Evolutionary conservation across 2,888 invertebrate genomes (phyloP).

Genomic region (Tuberolachnus salignus): DNA sequence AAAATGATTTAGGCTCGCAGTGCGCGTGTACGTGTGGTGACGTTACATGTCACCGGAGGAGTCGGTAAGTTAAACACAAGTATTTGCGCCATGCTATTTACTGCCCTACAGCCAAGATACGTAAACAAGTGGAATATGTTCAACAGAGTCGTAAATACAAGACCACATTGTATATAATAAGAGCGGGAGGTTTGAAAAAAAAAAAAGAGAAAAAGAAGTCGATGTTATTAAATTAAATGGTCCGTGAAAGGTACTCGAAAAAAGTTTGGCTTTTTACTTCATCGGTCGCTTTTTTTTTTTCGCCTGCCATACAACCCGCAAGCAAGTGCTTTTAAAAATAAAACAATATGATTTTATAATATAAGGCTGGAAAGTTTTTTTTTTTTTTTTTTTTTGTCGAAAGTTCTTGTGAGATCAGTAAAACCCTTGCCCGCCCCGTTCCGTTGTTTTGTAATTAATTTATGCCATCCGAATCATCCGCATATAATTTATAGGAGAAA

Average conservation of each 20-base stretch:
- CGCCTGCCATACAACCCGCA: slow-evolving; percentile 27
- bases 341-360: slow-evolving; percentile 53
- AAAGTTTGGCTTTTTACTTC: slow-evolving; percentile 48
- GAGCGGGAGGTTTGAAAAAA: neutral
- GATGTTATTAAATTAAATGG: slow-evolving; percentile 55
- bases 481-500: slow-evolving; percentile 49
- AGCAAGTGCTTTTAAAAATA: slow-evolving; percentile 46
- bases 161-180: slow-evolving; percentile 16
- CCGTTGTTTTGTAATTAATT: slow-evolving; percentile 51
- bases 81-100: slow-evolving; percentile 11
- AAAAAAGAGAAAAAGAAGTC: slow-evolving; percentile 18
- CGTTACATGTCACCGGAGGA: neutral
- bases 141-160: slow-evolving; percentile 52
- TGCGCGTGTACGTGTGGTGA: neutral
- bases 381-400: no score
- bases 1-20: no score
- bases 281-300: slow-evolving; percentile 37
- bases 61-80: slow-evolving; percentile 25
- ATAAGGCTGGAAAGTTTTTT: slow-evolving; percentile 41
- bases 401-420: slow-evolving; percentile 51
- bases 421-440: slow-evolving; percentile 38
- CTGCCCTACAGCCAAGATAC: slow-evolving; percentile 10
- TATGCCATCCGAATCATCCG: slow-evolving; percentile 43
- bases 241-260: slow-evolving; percentile 52
- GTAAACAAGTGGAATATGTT: slow-evolving; percentile 51